Conservation (phyloP, 2,113 vertebrate genomes). For the Triplophysa siluroides region DNA sequence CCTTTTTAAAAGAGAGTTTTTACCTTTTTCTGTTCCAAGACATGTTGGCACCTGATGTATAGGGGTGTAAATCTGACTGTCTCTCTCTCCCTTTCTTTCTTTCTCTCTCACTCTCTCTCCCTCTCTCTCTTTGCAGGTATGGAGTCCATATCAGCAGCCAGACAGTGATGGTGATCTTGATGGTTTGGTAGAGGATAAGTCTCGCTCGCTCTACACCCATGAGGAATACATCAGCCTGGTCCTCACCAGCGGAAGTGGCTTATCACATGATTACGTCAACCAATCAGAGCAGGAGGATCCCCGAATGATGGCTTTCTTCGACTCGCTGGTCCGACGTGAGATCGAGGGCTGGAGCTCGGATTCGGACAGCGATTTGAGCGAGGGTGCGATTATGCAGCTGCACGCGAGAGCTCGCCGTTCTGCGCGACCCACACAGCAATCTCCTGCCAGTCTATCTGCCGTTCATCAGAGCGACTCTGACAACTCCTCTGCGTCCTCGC, state of each 20-base stretch:
- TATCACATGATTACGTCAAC: conserved; percentile 97
- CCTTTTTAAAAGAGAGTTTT: neutral
- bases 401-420: conserved; percentile 85
- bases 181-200: conserved; percentile 91
- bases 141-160: conserved; percentile 97
- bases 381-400: conserved; percentile 94
- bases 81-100: too few relatives aligned
- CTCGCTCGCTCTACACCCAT: conserved; percentile 93
- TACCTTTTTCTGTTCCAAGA: neutral
- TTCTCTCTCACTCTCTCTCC: neutral
- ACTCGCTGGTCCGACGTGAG: conserved; percentile 94
- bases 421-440: conserved; percentile 6
- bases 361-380: conserved; percentile 91
- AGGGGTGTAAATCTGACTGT: neutral
- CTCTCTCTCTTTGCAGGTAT: conserved; percentile 75
- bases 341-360: conserved; percentile 98
- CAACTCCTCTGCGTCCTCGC: conserved; percentile 77
- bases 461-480: conserved; percentile 81
- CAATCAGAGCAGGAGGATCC: conserved; percentile 97
- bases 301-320: conserved; percentile 99
- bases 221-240: conserved; percentile 99
- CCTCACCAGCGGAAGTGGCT: conserved; percentile 92
- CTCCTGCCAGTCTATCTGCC: neutral
- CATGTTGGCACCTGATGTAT: neutral
- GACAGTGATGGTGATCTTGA: conserved; percentile 91